phyloP scores from a whole-genome alignment of 1,140 invertebrate species.

The Leguminivora glycinivorella region DNA sequence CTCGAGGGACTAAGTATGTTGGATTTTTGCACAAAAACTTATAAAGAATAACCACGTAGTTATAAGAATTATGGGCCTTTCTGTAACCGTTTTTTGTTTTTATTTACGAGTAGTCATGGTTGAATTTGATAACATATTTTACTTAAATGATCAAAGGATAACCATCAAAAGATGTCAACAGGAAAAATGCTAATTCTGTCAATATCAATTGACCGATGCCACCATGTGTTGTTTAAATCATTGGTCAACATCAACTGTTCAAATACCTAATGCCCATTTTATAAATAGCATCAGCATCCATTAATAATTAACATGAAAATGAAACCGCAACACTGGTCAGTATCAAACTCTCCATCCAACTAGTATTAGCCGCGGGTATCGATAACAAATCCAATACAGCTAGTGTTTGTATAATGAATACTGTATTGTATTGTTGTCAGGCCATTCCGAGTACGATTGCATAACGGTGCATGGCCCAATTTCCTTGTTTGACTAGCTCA shows the following conservation, averaged over 20 bases:
- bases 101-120: too few species aligned
- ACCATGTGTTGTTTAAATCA: neutral
- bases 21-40: neutral
- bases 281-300: neutral
- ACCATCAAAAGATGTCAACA: neutral
- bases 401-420: slow-evolving; percentile 4
- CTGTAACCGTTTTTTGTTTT: neutral
- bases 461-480: slow-evolving; percentile 24
- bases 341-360: neutral
- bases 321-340: neutral
- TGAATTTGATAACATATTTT: too few species aligned
- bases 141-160: too few species aligned
- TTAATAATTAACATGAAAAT: slow-evolving; percentile 1
- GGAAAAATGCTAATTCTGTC: neutral
- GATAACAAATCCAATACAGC: slow-evolving; percentile 9
- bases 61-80: neutral
- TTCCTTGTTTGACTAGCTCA: slow-evolving; percentile 18
- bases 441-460: slow-evolving; percentile 5
- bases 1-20: neutral
- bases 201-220: too few species aligned
- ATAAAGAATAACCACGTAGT: neutral
- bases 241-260: neutral
- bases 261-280: neutral
- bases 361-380: neutral
- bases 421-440: neutral